Conservation (phyloP, 2,888 invertebrate genomes). For the Ormia ochracea region DNA sequence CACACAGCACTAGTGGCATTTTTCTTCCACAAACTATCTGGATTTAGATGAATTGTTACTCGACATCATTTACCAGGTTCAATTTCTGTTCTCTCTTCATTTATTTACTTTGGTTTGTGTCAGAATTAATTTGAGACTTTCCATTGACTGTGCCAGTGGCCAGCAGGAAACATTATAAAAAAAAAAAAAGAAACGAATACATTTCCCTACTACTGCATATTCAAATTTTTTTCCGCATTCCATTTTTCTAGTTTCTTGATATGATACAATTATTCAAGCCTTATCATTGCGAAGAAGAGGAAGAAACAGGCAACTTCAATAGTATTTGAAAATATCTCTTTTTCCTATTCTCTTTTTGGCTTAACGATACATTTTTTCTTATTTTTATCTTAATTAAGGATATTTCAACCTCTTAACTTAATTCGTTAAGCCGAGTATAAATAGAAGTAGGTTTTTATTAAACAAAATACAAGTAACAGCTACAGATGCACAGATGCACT, state of each 20-base stretch:
- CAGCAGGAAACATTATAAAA: conserved; percentile 37
- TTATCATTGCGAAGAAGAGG: conserved; percentile 17
- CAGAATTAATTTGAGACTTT: conserved; percentile 38
- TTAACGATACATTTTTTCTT: neutral
- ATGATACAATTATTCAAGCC: neutral
- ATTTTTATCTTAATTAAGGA: neutral
- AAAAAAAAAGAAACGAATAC: neutral
- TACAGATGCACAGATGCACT: neutral
- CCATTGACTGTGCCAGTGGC: conserved; percentile 35
- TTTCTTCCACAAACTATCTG: neutral
- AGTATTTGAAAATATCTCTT: neutral
- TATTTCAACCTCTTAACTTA: neutral
- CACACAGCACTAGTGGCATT: neutral
- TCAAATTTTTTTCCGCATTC: neutral
- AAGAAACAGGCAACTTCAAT: conserved; percentile 25
- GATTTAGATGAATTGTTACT: conserved; percentile 23
- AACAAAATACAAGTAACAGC: neutral
- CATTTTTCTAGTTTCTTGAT: neutral
- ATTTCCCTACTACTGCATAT: neutral
- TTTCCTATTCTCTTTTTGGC: neutral
- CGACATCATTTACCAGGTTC: neutral
- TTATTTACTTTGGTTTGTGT: conserved; percentile 14
- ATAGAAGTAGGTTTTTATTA: conserved; percentile 2
- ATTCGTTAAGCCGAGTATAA: neutral
- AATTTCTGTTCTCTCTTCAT: neutral